These are phyloP conservation scores for Jordanella pulchra DNA, from an alignment of 2,797 vertebrate species.

Conservation along the genomic window DNA sequence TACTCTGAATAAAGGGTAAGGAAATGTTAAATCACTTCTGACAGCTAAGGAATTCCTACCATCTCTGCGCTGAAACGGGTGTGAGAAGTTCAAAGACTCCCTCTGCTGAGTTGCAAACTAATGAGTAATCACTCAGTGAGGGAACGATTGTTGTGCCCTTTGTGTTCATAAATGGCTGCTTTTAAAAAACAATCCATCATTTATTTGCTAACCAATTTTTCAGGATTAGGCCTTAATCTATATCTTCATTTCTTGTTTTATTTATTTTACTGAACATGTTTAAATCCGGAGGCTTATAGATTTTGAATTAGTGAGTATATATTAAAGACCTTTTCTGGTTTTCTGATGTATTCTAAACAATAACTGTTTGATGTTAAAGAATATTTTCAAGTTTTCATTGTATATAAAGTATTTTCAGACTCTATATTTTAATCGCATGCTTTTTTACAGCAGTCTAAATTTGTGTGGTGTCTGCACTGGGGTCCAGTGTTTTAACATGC, in stretches of 20 bases:
- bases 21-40: constrained; percentile 66
- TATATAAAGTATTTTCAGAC: not conserved
- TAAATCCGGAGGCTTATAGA: constrained; percentile 26
- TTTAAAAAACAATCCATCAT: constrained; percentile 10
- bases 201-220: not conserved
- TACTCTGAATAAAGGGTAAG: constrained; percentile 32
- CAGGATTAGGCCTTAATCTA: not conserved
- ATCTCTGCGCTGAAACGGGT: constrained; percentile 20
- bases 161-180: constrained; percentile 13
- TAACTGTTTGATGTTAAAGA: constrained; percentile 1
- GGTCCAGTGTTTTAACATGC: constrained; percentile 31
- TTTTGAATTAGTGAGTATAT: constrained; percentile 43
- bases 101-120: constrained; percentile 36
- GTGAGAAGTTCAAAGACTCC: constrained; percentile 20
- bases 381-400: constrained; percentile 2
- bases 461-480: constrained; percentile 1
- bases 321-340: constrained; percentile 38
- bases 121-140: constrained; percentile 33
- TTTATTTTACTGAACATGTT: constrained; percentile 1
- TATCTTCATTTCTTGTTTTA: not conserved
- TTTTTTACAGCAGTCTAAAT: not conserved
- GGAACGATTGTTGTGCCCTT: not conserved
- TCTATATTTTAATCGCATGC: not conserved
- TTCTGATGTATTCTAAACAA: constrained; percentile 5
- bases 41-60: constrained; percentile 61